Evolutionary conservation across 92 coral and sea anemone species (phyloP).

Genomic region (Epizoanthus stellaris): DNA sequence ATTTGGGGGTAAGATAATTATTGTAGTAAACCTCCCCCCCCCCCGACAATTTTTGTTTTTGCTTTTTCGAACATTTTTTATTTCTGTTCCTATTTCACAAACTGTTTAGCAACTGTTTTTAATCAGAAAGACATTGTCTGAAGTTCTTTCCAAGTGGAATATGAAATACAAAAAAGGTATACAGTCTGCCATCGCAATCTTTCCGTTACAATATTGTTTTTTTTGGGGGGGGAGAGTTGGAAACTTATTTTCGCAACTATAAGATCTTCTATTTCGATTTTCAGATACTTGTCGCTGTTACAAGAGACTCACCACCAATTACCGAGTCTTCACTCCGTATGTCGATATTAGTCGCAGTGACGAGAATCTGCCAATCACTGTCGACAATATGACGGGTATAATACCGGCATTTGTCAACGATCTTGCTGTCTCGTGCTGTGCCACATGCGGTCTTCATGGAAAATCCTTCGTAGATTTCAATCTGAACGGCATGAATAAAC

Average conservation of each 20-base stretch:
- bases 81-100: too few species aligned
- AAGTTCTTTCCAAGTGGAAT: not conserved
- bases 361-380: not conserved
- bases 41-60: too few species aligned
- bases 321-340: constrained; percentile 84
- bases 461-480: constrained; percentile 77
- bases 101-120: too few species aligned
- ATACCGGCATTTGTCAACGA: constrained; percentile 74
- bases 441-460: constrained; percentile 76
- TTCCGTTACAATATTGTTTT: too few species aligned
- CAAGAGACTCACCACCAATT: constrained; percentile 75
- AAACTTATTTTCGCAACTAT: not conserved
- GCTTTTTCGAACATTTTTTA: too few species aligned
- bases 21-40: not conserved
- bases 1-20: constrained; percentile 60
- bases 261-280: not conserved
- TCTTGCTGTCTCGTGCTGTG: constrained; percentile 72
- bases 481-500: constrained; percentile 63
- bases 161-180: not conserved
- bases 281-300: constrained; percentile 86
- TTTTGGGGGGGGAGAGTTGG: not conserved
- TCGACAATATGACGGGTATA: constrained; percentile 75
- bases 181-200: too few species aligned
- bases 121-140: too few species aligned
- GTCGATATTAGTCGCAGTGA: constrained; percentile 5